phyloP scores from a whole-genome alignment of 1,140 invertebrate genomes.

The Babylonia areolata region DNA sequence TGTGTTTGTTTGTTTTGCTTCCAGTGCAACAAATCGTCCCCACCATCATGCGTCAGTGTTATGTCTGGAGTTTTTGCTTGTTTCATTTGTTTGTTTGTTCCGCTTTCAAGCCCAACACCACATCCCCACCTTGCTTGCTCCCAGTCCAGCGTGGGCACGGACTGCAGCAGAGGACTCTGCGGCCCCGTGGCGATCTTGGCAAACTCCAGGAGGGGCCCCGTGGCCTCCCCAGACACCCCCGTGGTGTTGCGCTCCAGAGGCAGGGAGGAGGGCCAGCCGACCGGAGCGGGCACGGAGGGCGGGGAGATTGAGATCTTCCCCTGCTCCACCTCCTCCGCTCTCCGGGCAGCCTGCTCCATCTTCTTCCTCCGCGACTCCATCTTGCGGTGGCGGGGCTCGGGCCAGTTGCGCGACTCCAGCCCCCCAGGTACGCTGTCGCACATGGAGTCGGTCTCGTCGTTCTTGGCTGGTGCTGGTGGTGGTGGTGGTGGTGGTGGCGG shows the following conservation, averaged over 20 bases:
- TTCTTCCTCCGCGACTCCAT: slow-evolving; percentile 16
- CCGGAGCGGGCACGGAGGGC: too few relatives aligned
- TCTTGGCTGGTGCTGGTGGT: background rate
- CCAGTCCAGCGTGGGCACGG: slow-evolving; percentile 51
- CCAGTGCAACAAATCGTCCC: too few relatives aligned
- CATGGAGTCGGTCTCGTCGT: slow-evolving; percentile 16
- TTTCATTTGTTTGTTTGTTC: too few relatives aligned
- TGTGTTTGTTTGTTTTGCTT: too few relatives aligned
- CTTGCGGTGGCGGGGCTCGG: slow-evolving; percentile 8
- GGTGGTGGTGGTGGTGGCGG: too few relatives aligned
- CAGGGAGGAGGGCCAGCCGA: too few relatives aligned
- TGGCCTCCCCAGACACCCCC: too few relatives aligned
- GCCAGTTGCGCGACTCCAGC: background rate
- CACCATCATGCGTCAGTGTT: too few relatives aligned
- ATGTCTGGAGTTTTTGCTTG: too few relatives aligned
- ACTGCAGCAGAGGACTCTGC: slow-evolving; percentile 74
- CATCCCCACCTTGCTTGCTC: slow-evolving; percentile 23
- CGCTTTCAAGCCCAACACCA: too few relatives aligned
- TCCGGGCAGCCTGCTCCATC: background rate
- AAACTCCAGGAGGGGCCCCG: slow-evolving; percentile 69
- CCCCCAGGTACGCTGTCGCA: background rate
- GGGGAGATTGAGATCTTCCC: too few relatives aligned
- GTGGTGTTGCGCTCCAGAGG: too few relatives aligned
- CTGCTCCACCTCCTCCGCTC: background rate
- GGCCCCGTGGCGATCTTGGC: slow-evolving; percentile 76